Evolutionary conservation across 92 coral and sea anemone genomes (phyloP).

Genomic region (Pocillopora grandis): DNA sequence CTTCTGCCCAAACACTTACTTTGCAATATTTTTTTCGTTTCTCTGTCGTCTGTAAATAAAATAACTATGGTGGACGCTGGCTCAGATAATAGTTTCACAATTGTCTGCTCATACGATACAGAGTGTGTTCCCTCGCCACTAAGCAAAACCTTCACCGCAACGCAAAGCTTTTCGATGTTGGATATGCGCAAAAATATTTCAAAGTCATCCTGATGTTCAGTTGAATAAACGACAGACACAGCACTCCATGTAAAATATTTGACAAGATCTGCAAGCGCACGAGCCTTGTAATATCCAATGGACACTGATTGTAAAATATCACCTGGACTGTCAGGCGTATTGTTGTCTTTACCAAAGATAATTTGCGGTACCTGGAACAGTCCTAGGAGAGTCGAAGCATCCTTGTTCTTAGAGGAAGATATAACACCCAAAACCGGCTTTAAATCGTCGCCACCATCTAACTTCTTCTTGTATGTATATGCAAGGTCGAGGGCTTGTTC

Average conservation of each 20-base stretch:
- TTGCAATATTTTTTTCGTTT: conserved; percentile 32
- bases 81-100: conserved; percentile 25
- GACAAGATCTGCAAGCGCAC: conserved; percentile 67
- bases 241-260: conserved; percentile 67
- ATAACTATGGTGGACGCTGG: conserved; percentile 43
- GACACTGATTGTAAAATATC: conserved; percentile 58
- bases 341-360: conserved; percentile 30
- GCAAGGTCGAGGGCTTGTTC: conserved; percentile 76
- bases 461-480: conserved; percentile 10
- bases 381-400: conserved; percentile 56
- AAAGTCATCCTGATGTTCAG: conserved; percentile 35
- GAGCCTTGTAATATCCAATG: conserved; percentile 63
- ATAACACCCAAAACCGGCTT: conserved; percentile 60
- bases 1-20: conserved; percentile 25
- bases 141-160: conserved; percentile 42
- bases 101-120: neutral
- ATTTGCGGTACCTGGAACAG: conserved; percentile 77
- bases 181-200: conserved; percentile 55
- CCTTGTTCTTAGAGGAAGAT: conserved; percentile 52
- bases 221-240: conserved; percentile 59
- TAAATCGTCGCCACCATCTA: neutral
- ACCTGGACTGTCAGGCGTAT: neutral
- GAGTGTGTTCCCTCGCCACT: neutral
- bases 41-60: conserved; percentile 37
- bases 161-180: conserved; percentile 53